phyloP scores from a whole-genome alignment of 2,113 vertebrate species.

The Gobiocypris rarus region DNA sequence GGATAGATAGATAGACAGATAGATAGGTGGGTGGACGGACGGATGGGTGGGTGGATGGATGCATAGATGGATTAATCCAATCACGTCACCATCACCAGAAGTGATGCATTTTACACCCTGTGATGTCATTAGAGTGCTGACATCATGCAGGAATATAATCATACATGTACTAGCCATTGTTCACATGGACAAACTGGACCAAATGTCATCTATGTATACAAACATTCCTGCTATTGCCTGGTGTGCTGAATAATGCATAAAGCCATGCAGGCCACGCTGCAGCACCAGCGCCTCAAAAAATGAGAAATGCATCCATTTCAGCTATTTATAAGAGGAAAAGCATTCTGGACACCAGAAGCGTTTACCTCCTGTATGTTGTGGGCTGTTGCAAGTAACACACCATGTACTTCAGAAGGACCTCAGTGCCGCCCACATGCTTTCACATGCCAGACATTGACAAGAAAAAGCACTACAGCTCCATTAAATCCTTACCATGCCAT shows the following conservation, averaged over 20 bases:
- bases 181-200: neutral
- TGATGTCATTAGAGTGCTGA: neutral
- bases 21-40: neutral
- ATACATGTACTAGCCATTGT: neutral
- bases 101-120: neutral
- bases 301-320: conserved; percentile 27
- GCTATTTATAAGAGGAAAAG: conserved; percentile 42
- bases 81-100: neutral
- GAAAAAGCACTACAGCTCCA: conserved; percentile 33
- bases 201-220: conserved; percentile 2
- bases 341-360: conserved; percentile 28
- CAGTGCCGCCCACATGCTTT: conserved; percentile 35
- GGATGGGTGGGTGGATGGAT: neutral
- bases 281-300: conserved; percentile 18
- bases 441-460: conserved; percentile 35
- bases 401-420: conserved; percentile 40
- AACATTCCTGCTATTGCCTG: conserved; percentile 21
- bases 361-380: conserved; percentile 32
- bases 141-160: neutral
- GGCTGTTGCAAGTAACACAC: conserved; percentile 14
- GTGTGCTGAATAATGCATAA: conserved; percentile 17
- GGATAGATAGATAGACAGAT: neutral
- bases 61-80: neutral
- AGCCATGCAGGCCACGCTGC: conserved; percentile 7
- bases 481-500: conserved; percentile 60